These are phyloP conservation scores for Neodiprion pinetum DNA, from an alignment of 1,140 invertebrate species.

Conservation along the genomic window DNA sequence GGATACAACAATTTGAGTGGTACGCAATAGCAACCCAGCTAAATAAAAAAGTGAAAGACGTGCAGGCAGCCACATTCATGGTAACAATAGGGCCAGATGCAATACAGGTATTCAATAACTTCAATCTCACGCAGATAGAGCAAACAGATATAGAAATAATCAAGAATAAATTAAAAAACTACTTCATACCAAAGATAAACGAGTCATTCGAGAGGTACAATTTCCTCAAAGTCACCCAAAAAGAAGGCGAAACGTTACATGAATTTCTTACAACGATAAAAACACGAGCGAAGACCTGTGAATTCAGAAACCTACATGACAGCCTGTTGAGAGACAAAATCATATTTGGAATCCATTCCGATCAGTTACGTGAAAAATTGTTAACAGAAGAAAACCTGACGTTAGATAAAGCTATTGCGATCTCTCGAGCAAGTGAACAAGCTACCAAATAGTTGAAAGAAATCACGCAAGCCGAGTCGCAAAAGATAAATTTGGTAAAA, in stretches of 20 bases:
- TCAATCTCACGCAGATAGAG: conserved; percentile 5
- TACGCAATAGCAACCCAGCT: conserved; percentile 17
- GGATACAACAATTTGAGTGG: conserved; percentile 21
- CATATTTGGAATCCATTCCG: conserved; percentile 43
- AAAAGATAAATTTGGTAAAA: neutral
- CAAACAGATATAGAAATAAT: conserved; percentile 6
- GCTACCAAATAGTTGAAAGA: conserved; percentile 26
- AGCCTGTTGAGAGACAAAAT: conserved; percentile 46
- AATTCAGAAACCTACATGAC: conserved; percentile 39
- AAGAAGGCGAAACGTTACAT: conserved; percentile 42
- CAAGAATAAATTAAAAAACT: conserved; percentile 30
- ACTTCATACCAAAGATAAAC: conserved; percentile 37
- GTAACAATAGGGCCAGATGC: conserved; percentile 12
- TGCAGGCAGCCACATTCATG: conserved; percentile 11
- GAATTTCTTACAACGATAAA: conserved; percentile 36
- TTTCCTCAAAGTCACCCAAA: conserved; percentile 38
- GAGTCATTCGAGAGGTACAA: conserved; percentile 31
- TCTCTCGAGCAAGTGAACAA: conserved; percentile 31
- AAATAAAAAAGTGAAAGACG: neutral
- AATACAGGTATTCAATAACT: neutral
- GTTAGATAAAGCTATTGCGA: conserved; percentile 37
- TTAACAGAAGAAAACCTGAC: conserved; percentile 41
- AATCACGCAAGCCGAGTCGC: conserved; percentile 13
- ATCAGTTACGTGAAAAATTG: conserved; percentile 41
- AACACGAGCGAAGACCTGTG: conserved; percentile 34